phyloP scores from a whole-genome alignment of 2,888 invertebrate species.

The Cataglyphis cursor region DNA sequence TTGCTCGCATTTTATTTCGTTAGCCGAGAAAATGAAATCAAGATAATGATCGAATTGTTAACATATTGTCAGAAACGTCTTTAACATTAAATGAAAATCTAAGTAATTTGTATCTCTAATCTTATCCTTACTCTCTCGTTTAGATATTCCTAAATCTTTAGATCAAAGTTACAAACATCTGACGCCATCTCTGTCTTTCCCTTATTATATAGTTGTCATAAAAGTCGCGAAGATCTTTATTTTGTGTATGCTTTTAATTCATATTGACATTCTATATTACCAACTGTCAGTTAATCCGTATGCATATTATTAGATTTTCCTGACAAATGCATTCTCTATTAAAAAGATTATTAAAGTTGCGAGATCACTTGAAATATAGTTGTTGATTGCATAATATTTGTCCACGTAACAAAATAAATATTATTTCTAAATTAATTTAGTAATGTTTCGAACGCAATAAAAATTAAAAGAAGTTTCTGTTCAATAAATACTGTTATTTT shows the following conservation, averaged over 20 bases:
- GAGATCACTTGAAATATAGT: conserved; percentile 2
- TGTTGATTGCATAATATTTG: not conserved
- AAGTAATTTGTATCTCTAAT: not conserved
- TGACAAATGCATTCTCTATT: not conserved
- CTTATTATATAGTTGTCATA: not conserved
- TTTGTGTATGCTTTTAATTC: not conserved
- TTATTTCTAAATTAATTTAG: conserved; percentile 7
- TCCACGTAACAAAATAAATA: not conserved
- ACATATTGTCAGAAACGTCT: not conserved
- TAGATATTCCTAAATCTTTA: not conserved
- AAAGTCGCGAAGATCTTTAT: not conserved
- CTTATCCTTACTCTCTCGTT: not conserved
- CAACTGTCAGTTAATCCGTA: conserved; percentile 2
- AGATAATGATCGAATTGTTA: not conserved
- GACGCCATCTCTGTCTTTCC: not conserved
- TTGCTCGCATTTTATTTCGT: conserved; percentile 15
- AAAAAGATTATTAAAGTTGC: conserved; percentile 11
- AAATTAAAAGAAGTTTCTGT: not conserved
- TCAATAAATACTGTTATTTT: conserved; percentile 55
- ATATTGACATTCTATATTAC: not conserved
- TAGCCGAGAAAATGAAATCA: not conserved
- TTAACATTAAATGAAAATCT: not conserved
- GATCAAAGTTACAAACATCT: not conserved
- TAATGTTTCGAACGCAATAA: not conserved
- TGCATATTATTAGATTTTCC: not conserved